Percentiles rank a stretch among this genome's conserved stretches.
phyloP scores from a whole-genome alignment of 2,888 invertebrate genomes.

The Acleris holmiana region DNA sequence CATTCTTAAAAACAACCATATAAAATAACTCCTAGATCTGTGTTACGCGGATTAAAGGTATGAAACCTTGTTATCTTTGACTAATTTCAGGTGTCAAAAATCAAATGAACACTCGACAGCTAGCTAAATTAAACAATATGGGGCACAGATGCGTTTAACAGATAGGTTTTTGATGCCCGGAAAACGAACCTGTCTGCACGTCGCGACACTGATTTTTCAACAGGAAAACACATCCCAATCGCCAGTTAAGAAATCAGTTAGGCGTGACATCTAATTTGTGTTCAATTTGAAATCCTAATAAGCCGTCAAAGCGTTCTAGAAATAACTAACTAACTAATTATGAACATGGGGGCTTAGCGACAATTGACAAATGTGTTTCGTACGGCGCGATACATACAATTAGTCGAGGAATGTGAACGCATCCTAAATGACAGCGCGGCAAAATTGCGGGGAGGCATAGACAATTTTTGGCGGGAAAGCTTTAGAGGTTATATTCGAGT shows the following conservation, averaged over 20 bases:
- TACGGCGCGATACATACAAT: conserved; percentile 77
- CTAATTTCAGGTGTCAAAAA: conserved; percentile 29
- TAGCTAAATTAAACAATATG: conserved; percentile 29
- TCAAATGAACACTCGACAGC: conserved; percentile 22
- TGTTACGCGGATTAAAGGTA: conserved; percentile 4
- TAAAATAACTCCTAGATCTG: background rate
- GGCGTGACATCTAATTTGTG: conserved; percentile 81
- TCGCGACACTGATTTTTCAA: conserved; percentile 66
- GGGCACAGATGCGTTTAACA: conserved; percentile 49
- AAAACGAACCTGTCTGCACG: conserved; percentile 75
- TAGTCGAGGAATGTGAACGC: conserved; percentile 69
- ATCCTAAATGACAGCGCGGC: conserved; percentile 48
- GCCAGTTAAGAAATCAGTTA: conserved; percentile 69
- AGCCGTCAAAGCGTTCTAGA: conserved; percentile 81
- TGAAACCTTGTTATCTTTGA: conserved; percentile 25
- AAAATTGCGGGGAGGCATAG: conserved; percentile 52
- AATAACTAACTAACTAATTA: conserved; percentile 80
- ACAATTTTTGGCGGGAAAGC: conserved; percentile 62
- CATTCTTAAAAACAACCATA: too few relatives aligned
- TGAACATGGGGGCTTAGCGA: conserved; percentile 65
- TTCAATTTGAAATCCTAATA: conserved; percentile 83
- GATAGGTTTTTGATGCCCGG: conserved; percentile 77
- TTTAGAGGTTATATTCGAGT: conserved; percentile 68
- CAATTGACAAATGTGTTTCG: conserved; percentile 82
- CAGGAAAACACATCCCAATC: conserved; percentile 39